Evolutionary conservation across 2,888 invertebrate genomes (phyloP).

Genomic region (Rapana venosa): DNA sequence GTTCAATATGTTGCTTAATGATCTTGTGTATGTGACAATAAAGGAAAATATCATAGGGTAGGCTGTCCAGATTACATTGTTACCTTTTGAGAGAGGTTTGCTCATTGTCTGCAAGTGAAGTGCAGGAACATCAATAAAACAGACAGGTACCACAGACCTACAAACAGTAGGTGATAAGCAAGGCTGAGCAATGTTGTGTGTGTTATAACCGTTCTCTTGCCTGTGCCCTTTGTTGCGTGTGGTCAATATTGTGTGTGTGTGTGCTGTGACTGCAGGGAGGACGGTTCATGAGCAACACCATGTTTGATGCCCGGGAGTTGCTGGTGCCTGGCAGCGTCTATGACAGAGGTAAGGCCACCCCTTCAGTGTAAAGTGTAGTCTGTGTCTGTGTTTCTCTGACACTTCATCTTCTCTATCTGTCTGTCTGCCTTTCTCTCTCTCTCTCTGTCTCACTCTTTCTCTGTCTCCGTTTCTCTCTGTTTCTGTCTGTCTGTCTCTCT

Average conservation of each 20-base stretch:
- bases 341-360: slow-evolving; percentile 81
- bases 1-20: too few species aligned
- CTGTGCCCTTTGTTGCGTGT: neutral
- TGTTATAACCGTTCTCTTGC: neutral
- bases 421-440: neutral
- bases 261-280: slow-evolving; percentile 78
- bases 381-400: neutral
- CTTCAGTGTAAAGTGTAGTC: neutral
- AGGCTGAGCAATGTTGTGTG: too few species aligned
- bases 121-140: too few species aligned
- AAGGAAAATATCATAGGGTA: too few species aligned
- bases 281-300: slow-evolving; percentile 97
- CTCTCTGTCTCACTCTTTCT: neutral
- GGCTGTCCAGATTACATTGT: too few species aligned
- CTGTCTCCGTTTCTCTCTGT: neutral
- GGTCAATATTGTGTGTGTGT: neutral
- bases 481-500: neutral
- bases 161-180: too few species aligned
- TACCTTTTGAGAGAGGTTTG: too few species aligned
- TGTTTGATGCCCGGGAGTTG: slow-evolving; percentile 97
- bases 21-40: too few species aligned
- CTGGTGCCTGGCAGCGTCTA: slow-evolving; percentile 95
- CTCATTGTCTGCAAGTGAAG: too few species aligned
- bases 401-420: neutral
- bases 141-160: too few species aligned